These are phyloP conservation scores for Drosophila pandora DNA, from an alignment of 1,140 invertebrate genomes.

Conservation along the genomic window DNA sequence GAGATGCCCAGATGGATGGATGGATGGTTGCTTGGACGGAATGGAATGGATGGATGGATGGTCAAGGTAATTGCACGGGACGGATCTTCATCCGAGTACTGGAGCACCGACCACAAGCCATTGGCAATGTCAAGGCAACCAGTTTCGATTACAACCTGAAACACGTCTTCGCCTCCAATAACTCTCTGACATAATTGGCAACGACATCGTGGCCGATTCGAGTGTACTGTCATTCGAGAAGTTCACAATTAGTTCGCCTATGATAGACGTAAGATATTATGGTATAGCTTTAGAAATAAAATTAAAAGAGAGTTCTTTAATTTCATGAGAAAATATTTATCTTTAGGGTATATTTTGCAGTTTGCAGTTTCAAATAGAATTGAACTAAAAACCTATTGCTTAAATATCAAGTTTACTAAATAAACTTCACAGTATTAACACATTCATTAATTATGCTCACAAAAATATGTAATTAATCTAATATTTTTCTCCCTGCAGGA, in stretches of 20 bases:
- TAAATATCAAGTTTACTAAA: too few species aligned
- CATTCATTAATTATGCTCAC: too few species aligned
- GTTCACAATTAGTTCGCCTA: not conserved
- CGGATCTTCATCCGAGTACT: conserved; percentile 1
- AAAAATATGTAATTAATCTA: too few species aligned
- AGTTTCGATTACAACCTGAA: conserved; percentile 68
- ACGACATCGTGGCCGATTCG: conserved; percentile 15
- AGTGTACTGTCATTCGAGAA: not conserved
- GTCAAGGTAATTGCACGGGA: conserved; percentile 45
- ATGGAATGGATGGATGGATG: conserved; percentile 11
- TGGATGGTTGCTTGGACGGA: conserved; percentile 13
- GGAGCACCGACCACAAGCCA: not conserved
- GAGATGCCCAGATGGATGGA: conserved; percentile 20
- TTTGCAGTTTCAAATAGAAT: too few species aligned
- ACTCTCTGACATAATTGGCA: conserved; percentile 64
- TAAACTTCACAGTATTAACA: too few species aligned
- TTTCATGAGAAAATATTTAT: too few species aligned
- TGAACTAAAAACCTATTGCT: too few species aligned
- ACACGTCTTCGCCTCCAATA: conserved; percentile 19
- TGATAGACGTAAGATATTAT: too few species aligned
- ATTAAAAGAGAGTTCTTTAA: too few species aligned
- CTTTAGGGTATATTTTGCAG: too few species aligned
- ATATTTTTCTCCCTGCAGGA: not conserved
- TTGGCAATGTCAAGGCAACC: conserved; percentile 77
- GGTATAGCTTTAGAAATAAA: too few species aligned